Evolutionary conservation across 2,797 vertebrate species (phyloP).

Genomic region (Pithecia hirsuta): DNA sequence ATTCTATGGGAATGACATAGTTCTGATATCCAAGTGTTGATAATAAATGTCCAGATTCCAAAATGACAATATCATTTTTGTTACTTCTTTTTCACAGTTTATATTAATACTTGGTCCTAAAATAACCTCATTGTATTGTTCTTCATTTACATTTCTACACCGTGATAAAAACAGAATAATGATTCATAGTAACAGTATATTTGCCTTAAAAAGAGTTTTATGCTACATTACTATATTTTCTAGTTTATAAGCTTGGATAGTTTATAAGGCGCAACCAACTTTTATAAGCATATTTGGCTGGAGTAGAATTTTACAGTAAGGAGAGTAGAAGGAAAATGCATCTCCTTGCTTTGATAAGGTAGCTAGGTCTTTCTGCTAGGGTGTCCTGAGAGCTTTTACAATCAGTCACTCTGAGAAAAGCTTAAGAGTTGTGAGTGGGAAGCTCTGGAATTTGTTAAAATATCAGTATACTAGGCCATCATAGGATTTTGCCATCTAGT

Average conservation of each 20-base stretch:
- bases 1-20: background rate
- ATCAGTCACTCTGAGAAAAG: background rate
- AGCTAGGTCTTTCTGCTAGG: background rate
- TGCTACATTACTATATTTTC: conserved; percentile 45
- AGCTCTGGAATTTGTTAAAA: background rate
- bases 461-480: background rate
- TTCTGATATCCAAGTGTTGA: conserved; percentile 43
- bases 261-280: conserved; percentile 33
- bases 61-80: conserved; percentile 54
- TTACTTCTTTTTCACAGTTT: conserved; percentile 56
- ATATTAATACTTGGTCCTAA: conserved; percentile 51
- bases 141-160: conserved; percentile 53
- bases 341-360: background rate
- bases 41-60: conserved; percentile 42
- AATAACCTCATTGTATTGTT: conserved; percentile 45
- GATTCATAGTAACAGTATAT: conserved; percentile 52
- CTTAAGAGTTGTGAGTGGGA: background rate
- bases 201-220: conserved; percentile 50
- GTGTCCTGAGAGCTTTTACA: background rate
- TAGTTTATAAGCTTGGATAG: conserved; percentile 40
- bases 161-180: conserved; percentile 59
- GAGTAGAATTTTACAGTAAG: background rate
- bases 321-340: background rate
- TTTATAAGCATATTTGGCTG: background rate
- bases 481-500: background rate